Percentiles rank a stretch among this genome's conserved stretches.
These are phyloP conservation scores for Embiotoca jacksoni DNA, from an alignment of 2,113 vertebrate species.

Conservation along the genomic window DNA sequence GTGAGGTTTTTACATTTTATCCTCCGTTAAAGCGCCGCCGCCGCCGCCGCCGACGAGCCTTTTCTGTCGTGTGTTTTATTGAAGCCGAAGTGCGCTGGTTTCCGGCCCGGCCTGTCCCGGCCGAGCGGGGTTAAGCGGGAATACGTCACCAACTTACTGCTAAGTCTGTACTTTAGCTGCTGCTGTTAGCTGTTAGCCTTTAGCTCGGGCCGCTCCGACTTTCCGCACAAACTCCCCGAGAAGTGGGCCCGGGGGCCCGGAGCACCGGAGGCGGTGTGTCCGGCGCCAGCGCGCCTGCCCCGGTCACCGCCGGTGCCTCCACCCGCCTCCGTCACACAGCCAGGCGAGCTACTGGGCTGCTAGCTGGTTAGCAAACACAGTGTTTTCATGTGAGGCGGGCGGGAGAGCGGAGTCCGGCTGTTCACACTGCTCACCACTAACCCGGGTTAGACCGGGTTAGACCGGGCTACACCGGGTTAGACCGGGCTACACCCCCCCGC, in stretches of 20 bases:
- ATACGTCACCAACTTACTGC: slow-evolving; percentile 85
- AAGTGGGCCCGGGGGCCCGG: slow-evolving; percentile 13
- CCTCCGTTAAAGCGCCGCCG: slow-evolving; percentile 53
- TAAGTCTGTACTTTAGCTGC: slow-evolving; percentile 75
- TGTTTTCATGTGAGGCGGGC: slow-evolving; percentile 33
- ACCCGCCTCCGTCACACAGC: slow-evolving; percentile 36
- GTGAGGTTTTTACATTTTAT: slow-evolving; percentile 77
- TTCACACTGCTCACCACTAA: background rate
- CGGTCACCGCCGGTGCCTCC: slow-evolving; percentile 23
- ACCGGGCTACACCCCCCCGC: too few species aligned
- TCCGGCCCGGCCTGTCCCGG: slow-evolving; percentile 76
- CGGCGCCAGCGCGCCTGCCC: background rate
- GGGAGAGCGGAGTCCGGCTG: background rate
- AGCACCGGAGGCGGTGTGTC: background rate
- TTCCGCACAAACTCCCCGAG: slow-evolving; percentile 17
- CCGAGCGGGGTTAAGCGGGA: slow-evolving; percentile 80
- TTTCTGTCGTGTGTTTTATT: slow-evolving; percentile 73
- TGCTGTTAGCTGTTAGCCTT: slow-evolving; percentile 32
- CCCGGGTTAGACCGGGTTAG: too few species aligned
- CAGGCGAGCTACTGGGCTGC: slow-evolving; percentile 42
- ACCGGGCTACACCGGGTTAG: too few species aligned
- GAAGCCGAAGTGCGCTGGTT: slow-evolving; percentile 75
- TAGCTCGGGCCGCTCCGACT: slow-evolving; percentile 30
- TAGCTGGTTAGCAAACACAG: slow-evolving; percentile 60
- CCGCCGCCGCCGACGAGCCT: slow-evolving; percentile 29